phyloP scores from a whole-genome alignment of 2,113 vertebrate genomes.

The Pantherophis guttatus region DNA sequence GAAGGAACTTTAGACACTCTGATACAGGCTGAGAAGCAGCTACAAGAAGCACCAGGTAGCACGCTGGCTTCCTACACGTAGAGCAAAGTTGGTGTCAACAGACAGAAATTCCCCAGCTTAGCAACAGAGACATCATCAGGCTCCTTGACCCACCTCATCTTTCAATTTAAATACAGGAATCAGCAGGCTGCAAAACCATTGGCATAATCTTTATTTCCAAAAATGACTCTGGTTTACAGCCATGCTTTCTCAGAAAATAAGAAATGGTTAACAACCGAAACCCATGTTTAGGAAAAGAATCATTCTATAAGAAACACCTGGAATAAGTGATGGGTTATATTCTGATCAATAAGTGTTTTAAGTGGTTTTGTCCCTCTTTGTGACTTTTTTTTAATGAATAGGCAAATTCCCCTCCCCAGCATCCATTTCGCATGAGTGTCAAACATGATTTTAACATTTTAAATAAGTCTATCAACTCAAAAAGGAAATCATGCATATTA shows the following conservation, averaged over 20 bases:
- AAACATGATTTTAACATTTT: not conserved
- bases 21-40: slow-evolving; percentile 74
- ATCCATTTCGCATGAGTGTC: not conserved
- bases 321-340: not conserved
- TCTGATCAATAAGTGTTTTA: not conserved
- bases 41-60: slow-evolving; percentile 79
- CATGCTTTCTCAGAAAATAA: not conserved
- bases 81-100: not conserved
- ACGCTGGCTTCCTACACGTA: not conserved
- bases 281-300: not conserved
- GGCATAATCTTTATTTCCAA: not conserved
- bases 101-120: not conserved
- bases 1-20: slow-evolving; percentile 84
- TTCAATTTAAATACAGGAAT: not conserved
- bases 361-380: not conserved
- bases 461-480: not conserved
- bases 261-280: not conserved
- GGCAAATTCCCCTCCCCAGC: not conserved
- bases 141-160: not conserved
- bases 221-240: not conserved
- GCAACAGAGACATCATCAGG: not conserved
- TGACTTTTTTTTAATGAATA: not conserved
- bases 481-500: not conserved
- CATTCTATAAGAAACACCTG: not conserved
- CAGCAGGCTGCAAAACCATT: not conserved